Conservation (phyloP, 2,888 invertebrate species). For the Athalia cordata region DNA sequence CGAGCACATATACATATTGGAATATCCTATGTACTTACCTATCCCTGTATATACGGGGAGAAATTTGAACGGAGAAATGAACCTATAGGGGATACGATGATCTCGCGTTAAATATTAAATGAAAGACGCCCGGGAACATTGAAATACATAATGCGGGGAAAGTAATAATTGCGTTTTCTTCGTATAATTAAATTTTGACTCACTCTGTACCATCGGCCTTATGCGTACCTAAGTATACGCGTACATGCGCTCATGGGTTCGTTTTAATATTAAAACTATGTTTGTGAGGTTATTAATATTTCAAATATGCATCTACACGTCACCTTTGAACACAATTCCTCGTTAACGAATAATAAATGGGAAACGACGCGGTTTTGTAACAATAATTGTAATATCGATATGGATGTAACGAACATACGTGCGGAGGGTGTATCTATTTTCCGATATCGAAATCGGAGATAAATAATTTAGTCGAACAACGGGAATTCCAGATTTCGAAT, state of each 20-base stretch:
- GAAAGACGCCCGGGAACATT: conserved; percentile 29
- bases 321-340: too few relatives aligned
- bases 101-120: conserved; percentile 32
- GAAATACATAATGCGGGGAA: conserved; percentile 1
- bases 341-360: too few relatives aligned
- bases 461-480: too few relatives aligned
- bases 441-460: too few relatives aligned
- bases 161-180: conserved; percentile 9
- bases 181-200: conserved; percentile 11
- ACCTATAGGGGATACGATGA: conserved; percentile 5
- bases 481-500: too few relatives aligned
- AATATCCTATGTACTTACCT: neutral
- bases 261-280: neutral
- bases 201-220: neutral
- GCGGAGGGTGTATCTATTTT: too few relatives aligned
- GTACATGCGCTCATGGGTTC: neutral
- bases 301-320: too few relatives aligned
- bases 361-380: too few relatives aligned
- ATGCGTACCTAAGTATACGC: neutral
- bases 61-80: neutral
- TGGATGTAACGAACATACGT: too few relatives aligned
- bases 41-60: neutral
- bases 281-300: neutral
- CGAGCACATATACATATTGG: neutral
- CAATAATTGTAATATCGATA: too few relatives aligned